These are phyloP conservation scores for Dipodomys stephensi DNA, from an alignment of 2,113 vertebrate species.

Conservation along the genomic window DNA sequence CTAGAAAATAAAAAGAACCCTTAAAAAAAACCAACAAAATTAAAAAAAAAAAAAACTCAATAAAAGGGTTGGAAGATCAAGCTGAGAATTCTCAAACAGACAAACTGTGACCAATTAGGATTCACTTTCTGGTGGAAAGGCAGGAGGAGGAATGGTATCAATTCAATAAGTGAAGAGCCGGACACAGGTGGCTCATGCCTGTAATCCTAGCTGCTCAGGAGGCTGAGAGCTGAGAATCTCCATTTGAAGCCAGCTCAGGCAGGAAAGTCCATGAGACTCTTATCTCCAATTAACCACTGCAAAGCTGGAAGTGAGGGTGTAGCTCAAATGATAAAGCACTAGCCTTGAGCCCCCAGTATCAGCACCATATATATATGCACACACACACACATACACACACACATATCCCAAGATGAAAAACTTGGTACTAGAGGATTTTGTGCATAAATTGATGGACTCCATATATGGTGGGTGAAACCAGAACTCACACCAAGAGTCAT, in stretches of 20 bases:
- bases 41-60: background rate
- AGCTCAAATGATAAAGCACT: too few relatives aligned
- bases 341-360: too few relatives aligned
- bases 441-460: background rate
- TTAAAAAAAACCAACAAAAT: background rate
- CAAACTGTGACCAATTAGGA: background rate
- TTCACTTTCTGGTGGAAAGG: background rate
- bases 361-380: too few relatives aligned
- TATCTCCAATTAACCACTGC: too few relatives aligned
- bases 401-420: background rate
- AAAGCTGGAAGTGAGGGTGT: too few relatives aligned
- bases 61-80: background rate
- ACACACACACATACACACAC: too few relatives aligned
- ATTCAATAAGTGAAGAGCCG: constrained; percentile 9
- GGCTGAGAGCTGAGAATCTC: too few relatives aligned
- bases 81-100: background rate
- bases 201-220: too few relatives aligned
- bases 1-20: background rate
- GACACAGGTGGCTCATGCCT: too few relatives aligned
- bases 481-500: background rate
- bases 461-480: background rate
- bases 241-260: too few relatives aligned
- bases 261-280: too few relatives aligned
- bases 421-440: background rate
- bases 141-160: background rate